phyloP scores from a whole-genome alignment of 2,113 vertebrate species.

The Arenaria interpres region DNA sequence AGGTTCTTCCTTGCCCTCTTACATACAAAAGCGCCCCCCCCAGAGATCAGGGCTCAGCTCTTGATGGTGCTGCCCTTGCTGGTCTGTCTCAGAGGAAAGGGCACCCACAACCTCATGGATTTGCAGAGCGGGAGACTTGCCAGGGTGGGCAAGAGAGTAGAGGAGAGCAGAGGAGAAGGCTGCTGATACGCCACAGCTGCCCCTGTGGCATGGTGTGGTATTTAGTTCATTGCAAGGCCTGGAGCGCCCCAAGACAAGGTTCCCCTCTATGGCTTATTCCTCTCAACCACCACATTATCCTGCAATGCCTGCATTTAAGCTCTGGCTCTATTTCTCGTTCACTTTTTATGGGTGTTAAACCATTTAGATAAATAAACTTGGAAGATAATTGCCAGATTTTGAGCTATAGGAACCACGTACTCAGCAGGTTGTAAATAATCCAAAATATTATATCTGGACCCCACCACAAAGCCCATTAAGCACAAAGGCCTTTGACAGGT shows the following conservation, averaged over 20 bases:
- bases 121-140: neutral
- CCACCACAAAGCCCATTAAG: neutral
- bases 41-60: neutral
- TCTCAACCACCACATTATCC: neutral
- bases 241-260: neutral
- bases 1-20: neutral
- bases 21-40: neutral
- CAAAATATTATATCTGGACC: neutral
- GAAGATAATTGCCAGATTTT: neutral
- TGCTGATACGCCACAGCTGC: neutral
- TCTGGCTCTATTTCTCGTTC: neutral
- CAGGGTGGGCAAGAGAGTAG: neutral
- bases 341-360: neutral
- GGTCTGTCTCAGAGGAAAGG: neutral
- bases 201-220: rapidly evolving
- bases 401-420: neutral
- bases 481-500: neutral
- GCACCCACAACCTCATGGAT: neutral
- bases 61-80: neutral
- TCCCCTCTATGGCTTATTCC: neutral
- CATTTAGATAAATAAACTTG: neutral
- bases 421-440: neutral
- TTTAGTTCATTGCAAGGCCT: neutral
- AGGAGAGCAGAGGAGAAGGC: neutral
- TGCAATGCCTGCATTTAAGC: neutral